Evolutionary conservation across 2,888 invertebrate genomes (phyloP), one percentile per base, ranked within the genome.

Genomic region (Clostera curtula): DNA sequence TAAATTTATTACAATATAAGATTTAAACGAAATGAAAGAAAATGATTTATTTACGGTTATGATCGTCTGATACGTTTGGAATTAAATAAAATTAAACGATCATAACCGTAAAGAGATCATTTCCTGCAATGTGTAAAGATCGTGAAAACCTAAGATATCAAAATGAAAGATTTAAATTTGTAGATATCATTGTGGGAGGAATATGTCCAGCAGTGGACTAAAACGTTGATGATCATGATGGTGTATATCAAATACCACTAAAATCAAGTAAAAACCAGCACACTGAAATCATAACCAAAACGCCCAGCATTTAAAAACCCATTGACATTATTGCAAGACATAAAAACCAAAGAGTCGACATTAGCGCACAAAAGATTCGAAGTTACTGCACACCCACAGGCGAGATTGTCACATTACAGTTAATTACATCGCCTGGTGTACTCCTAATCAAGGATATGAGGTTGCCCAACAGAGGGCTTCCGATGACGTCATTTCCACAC

Each of bases 361-460:
- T 23, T 23, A 15, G 9, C 14, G 5, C 15, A 23, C 23, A 23
- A 23, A 23, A 23, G 23, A 8, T 8, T 12, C 22, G n/a, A n/a
- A 13, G 12, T 8, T n/a, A 18, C 22, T 9, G 16, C 16, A 20
- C 21, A 27, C 20, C 21, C 8, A 12, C 12, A 9, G 16, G 23
- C 23, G 14, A 9, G 19, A 15, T 13, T 20, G 25, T 13, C 21
- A 24, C 33, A 31, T 36, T 36, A 35, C 26, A 18, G 23, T 28
- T 34, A 28, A 33, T 33, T 28, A 28, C 19, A 31, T 31, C 29
- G 31, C 29, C 21, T 19, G 24, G 23, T 12, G 30, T 18, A 36
- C 31, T 32, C 31, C 36, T 43, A 46, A 53, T 51, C 44, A 51
- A 49, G 49, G 47, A 48, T 45, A 50, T 43, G 41, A 37, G 36